Evolutionary conservation across 2,113 vertebrate species (phyloP).

Genomic region (Albula glossodonta): DNA sequence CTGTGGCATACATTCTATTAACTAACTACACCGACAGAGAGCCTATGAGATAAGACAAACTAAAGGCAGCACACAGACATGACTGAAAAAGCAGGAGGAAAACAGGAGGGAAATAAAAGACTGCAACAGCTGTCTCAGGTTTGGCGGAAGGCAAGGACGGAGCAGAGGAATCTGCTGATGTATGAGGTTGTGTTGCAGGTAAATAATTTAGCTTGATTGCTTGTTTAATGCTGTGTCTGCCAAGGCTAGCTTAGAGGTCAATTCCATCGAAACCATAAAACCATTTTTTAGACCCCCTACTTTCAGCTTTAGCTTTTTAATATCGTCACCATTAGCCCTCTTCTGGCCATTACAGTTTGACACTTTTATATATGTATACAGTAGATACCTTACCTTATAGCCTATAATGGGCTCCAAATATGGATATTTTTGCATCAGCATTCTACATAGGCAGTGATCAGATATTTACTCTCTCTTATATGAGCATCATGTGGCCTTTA

Average conservation of each 20-base stretch:
- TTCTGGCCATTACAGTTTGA: not conserved
- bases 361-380: not conserved
- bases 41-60: too few species aligned
- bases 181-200: not conserved
- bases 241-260: not conserved
- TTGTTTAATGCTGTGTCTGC: not conserved
- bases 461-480: not conserved
- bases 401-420: not conserved
- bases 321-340: not conserved
- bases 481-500: not conserved
- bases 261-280: not conserved
- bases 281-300: not conserved
- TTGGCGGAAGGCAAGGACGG: not conserved
- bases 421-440: not conserved
- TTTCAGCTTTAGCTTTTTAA: not conserved
- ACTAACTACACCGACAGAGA: too few species aligned
- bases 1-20: too few species aligned
- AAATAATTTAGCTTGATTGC: not conserved
- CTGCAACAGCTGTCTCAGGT: not conserved
- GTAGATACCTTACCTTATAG: not conserved
- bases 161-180: not conserved
- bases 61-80: not conserved
- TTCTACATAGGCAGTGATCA: not conserved
- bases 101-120: not conserved
- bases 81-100: not conserved